Percentiles rank a stretch among this genome's conserved stretches.
These are phyloP conservation scores for Epirrita christyi DNA, from an alignment of 2,888 invertebrate genomes.

Conservation along the genomic window DNA sequence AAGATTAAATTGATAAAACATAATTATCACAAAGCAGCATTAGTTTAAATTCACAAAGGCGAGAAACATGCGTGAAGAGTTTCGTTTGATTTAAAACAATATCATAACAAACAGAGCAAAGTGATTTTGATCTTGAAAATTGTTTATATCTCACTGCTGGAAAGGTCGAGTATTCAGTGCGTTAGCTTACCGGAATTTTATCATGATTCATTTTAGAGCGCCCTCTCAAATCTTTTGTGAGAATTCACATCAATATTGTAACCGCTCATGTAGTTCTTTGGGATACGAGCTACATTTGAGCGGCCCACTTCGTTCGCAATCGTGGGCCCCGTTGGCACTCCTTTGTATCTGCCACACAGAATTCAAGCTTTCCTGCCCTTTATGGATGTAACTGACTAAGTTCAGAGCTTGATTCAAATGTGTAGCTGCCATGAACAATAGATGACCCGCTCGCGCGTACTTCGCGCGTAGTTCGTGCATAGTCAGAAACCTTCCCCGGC, in stretches of 20 bases:
- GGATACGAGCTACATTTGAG: no score
- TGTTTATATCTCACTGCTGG: no score
- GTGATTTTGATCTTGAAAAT: neutral
- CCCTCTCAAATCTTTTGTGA: neutral
- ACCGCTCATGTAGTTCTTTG: neutral
- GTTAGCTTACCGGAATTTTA: neutral
- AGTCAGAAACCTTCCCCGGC: no score
- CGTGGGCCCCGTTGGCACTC: no score
- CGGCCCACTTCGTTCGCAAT: no score
- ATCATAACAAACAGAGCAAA: conserved; percentile 7
- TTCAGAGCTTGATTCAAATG: no score
- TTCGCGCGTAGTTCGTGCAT: no score
- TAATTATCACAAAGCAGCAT: conserved; percentile 2
- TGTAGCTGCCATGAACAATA: no score
- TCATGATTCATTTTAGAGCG: neutral
- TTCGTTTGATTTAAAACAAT: neutral
- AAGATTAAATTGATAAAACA: neutral
- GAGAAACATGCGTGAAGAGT: neutral
- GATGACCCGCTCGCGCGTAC: no score
- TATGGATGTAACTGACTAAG: no score
- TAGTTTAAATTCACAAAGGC: neutral
- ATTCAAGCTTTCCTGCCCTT: no score
- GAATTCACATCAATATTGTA: neutral
- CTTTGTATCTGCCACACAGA: no score
- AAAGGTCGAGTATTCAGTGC: neutral